phyloP scores from a whole-genome alignment of 2,113 vertebrate species.

The Protobothrops mucrosquamatus region DNA sequence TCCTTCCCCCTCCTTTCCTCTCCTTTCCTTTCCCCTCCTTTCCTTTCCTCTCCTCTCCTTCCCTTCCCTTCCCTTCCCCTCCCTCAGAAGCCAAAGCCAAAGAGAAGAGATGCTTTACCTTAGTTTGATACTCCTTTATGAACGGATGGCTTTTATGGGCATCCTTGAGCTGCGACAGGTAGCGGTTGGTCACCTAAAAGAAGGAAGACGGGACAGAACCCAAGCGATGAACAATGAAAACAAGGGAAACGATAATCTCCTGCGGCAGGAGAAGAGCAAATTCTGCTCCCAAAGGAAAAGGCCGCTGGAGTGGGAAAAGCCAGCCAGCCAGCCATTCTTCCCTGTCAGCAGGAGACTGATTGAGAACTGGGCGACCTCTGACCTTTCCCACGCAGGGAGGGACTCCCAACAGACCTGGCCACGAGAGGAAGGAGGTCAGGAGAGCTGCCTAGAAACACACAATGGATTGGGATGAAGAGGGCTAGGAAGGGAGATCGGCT shows the following conservation, averaged over 20 bases:
- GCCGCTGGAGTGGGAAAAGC: neutral
- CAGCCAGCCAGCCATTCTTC: neutral
- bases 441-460: neutral
- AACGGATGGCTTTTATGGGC: conserved; percentile 88
- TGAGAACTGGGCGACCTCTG: neutral
- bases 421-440: neutral
- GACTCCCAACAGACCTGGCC: neutral
- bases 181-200: conserved; percentile 89
- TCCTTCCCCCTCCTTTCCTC: too few relatives aligned
- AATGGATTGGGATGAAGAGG: neutral
- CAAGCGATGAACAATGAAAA: neutral
- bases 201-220: neutral
- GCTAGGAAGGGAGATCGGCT: neutral
- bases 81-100: neutral
- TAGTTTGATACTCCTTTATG: conserved; percentile 89
- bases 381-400: neutral
- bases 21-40: too few relatives aligned
- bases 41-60: neutral
- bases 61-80: too few relatives aligned
- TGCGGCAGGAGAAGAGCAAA: neutral
- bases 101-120: conserved; percentile 70
- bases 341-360: neutral
- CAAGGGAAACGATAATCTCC: neutral
- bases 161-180: conserved; percentile 93
- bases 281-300: neutral